Base-by-base conservation (phyloP, 1,140 invertebrate genomes). In the Metopolophium dirhodum region DNA sequence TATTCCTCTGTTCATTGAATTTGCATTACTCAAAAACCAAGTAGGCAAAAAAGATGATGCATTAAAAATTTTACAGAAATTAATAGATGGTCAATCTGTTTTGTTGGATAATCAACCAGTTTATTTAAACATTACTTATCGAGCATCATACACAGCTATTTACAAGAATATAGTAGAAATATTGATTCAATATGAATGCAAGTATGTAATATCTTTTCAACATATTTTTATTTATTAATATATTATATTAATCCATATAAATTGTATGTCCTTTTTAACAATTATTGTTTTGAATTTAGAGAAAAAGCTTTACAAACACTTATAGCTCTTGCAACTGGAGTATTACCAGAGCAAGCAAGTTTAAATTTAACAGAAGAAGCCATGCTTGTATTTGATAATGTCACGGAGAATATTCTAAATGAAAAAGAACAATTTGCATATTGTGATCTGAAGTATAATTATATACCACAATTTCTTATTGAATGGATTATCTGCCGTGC, bases 1-100 rank as follows among this genome's bases (percentile, higher is more conserved):
- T 54, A 83, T 94, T 49, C 82, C 93, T 51, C 23, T 94, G 20
- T 97, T 96, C 94, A 95, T 95, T 4, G 96, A 97, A 94, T 96
- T 96, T 94, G 96, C 96, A n/a, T 94, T 97, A 61, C 96, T 96
- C 94, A 96, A 97, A 94, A 95, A 95, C 68, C 96, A 96, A 95
- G 95, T 96, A 30, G 95, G 95, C 8, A 95, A 95, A 94, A 91
- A 94, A 9, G 95, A 96, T 6, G 95, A 94, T 93, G 95, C 95
- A 35, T 86, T 94, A 2, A 94, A 92, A 93, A 94, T 94, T 51
- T 93, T 94, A 35, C 90, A 94, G 30, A 93, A 93, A 86, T 41
- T 93, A 85, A 57, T 93, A 22, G 91, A 93, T 93, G 47, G 68
- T 30, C 91, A 86, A 26, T 54, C 45, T 7, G 49, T 93, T 85